phyloP scores from a whole-genome alignment of 2,888 invertebrate genomes.

The Tortrix viridana region DNA sequence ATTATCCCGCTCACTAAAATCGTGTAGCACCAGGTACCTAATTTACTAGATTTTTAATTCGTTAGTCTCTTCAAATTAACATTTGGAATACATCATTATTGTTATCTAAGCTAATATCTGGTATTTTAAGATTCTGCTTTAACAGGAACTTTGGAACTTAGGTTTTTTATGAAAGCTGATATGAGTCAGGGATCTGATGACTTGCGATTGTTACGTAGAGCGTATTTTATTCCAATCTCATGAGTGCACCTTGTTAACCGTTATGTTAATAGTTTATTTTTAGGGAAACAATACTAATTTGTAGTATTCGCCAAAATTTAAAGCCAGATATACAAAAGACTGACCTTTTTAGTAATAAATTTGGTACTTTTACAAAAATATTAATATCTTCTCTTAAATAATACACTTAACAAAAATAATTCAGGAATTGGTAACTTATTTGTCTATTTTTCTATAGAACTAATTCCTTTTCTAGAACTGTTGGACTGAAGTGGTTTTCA shows the following conservation, averaged over 20 bases:
- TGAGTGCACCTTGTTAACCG: slow-evolving; percentile 38
- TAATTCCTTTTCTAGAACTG: slow-evolving; percentile 48
- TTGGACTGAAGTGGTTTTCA: slow-evolving; percentile 5
- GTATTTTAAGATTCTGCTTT: no score
- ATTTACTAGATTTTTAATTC: no score
- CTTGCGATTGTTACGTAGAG: no score
- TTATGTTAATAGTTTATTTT: slow-evolving; percentile 14
- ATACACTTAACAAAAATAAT: slow-evolving; percentile 6
- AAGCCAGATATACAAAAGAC: slow-evolving; percentile 51
- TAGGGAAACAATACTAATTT: slow-evolving; percentile 27
- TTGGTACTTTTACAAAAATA: slow-evolving; percentile 47
- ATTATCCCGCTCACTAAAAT: no score
- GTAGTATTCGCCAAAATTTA: slow-evolving; percentile 48
- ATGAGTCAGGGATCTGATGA: no score
- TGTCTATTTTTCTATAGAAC: slow-evolving; percentile 66
- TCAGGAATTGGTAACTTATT: slow-evolving; percentile 7
- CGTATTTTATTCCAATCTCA: slow-evolving; percentile 12
- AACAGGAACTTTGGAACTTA: no score
- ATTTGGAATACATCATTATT: no score
- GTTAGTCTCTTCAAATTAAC: no score
- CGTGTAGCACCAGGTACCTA: no score
- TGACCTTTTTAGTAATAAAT: slow-evolving; percentile 45
- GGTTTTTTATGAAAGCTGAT: no score
- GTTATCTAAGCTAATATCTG: no score
- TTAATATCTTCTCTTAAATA: slow-evolving; percentile 27